Evolutionary conservation across 1,140 invertebrate species (phyloP), one percentile per base, ranked within the genome.

Genomic region (Chrysoperla carnea): DNA sequence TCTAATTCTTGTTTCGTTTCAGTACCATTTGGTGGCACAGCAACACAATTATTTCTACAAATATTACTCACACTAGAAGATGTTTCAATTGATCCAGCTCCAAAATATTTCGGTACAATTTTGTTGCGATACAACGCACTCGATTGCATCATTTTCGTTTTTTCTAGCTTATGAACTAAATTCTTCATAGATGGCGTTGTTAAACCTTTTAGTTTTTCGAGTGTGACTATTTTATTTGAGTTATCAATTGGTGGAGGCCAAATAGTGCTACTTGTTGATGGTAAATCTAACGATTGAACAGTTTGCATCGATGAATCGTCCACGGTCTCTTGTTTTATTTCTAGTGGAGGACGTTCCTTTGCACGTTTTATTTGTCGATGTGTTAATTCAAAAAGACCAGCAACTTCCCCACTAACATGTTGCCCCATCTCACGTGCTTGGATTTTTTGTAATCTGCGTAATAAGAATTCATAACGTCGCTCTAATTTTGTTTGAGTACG

Each of bases 381-480:
- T 35, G 81, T 73, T 56, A 80, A 61, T 54, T 82, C 76, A 54
- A 88, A 63, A 42, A 86, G 68, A 42, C 76, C 71, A 11, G 70
- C 69, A 2, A 81, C 71, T 58, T 92, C 81, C 43, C 81, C 76
- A 40, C 75, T 75, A 17, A 77, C 67, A 55, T 88, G 82, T 39
- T 73, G 72, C 9, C 84, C 81, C 47, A 86, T 65, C 12, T 76
- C 62, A 39, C 72, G 66, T 0, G 75, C 70, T 58, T 90, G 84
- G 6, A 86, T 58, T 53, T 87, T 84, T 1, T 78, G 62, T 31
- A 89, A 59, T 37, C 86, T 64, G 42, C 82, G 66, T 48, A 81
- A 50, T 39, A 91, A 58, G 55, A 79, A 78, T 5, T 81, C 76
- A 41, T 74, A 69, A 48, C 76, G 66, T 14, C 77, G 64, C 49